Base-by-base conservation (phyloP, 2,113 vertebrate species). In the Brachypteracias leptosomus region DNA sequence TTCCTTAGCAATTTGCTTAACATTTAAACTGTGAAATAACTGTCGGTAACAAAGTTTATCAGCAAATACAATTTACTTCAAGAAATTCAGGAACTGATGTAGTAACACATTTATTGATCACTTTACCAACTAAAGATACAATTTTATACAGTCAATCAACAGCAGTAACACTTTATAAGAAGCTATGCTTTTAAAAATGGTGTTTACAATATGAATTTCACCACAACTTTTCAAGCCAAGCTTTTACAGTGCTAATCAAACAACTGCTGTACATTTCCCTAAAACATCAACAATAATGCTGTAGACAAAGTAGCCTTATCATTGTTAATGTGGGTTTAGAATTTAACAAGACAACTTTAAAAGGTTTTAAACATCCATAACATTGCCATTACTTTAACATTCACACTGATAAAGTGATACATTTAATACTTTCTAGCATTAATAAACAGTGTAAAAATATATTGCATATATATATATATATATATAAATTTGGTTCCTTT, bases 401-500 rank as follows among this genome's bases (percentile, higher is more conserved):
- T 93, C 94, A 94, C 95, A 85, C 93, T 58, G 95, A 97, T 96
- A 96, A 97, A 97, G 96, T 96, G 95, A 97, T 86, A 93, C 61
- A 85, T 95, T 96, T 95, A 78, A 95, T 90, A 89, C 95, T 95
- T 96, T 90, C 91, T 95, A 89, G 95, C 93, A 94, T 97, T 97
- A 97, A 96, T 96, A 97, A 96, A 97, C 95, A 96, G 97, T 98
- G 98, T 97, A 98, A 98, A 98, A 98, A 98, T 98, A 98, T 95
- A 98, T 96, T 84, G 84, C 97, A 95, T 95, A 96, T 97, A 87
- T 95, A 89, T 96, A 74, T 58, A 94, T 58, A 94, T 93, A 97
- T 93, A 97, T 93, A 97, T 93, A 97, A 96, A 97, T 96, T 94
- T 97, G 88, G 96, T 97, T 97, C 95, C 96, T 95, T 97, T 97